phyloP scores from a whole-genome alignment of 2,888 invertebrate species.

The Nezara viridula region DNA sequence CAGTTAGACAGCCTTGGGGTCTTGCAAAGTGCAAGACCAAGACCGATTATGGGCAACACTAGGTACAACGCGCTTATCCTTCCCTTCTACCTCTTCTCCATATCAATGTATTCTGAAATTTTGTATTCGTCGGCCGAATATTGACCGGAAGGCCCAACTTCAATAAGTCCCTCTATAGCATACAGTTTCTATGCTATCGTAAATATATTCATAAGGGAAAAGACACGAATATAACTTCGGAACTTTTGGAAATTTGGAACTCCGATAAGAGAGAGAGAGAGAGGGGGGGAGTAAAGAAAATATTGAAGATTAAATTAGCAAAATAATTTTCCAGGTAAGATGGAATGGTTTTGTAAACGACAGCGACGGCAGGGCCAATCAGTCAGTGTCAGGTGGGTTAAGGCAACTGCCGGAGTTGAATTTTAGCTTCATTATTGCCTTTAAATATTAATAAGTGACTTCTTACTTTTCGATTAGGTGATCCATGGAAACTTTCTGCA shows the following conservation, averaged over 20 bases:
- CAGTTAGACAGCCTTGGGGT: no score
- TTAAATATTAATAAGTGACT: slow-evolving; percentile 42
- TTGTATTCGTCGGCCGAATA: no score
- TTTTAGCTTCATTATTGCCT: slow-evolving; percentile 25
- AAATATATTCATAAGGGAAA: no score
- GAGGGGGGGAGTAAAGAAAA: no score
- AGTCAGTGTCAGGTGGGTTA: slow-evolving; percentile 15
- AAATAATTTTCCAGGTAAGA: background rate
- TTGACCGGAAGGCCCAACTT: no score
- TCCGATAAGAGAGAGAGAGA: background rate
- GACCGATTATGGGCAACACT: no score
- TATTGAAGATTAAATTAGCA: background rate
- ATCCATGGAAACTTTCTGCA: background rate
- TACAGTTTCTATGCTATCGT: no score
- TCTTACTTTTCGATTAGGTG: background rate
- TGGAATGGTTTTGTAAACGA: slow-evolving; percentile 13
- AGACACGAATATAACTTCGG: background rate
- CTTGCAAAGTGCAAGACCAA: no score
- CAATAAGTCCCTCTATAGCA: no score
- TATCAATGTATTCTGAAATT: no score
- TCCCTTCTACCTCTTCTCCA: no score
- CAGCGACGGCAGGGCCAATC: background rate
- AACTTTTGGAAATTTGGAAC: background rate
- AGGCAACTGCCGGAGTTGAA: background rate
- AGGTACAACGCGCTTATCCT: no score